Evolutionary conservation across 2,888 invertebrate genomes (phyloP).

Genomic region (Cordilura impudica): DNA sequence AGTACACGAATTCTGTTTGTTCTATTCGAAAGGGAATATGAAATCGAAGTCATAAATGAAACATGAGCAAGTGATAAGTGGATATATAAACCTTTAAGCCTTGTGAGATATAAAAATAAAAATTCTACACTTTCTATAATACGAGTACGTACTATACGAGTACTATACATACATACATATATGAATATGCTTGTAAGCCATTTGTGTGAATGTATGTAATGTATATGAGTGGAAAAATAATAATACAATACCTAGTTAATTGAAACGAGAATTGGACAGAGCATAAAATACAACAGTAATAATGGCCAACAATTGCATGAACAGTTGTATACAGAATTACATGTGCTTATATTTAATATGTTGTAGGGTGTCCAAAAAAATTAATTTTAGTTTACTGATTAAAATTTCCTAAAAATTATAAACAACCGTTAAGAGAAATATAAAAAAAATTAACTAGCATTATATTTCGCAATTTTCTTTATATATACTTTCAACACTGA

Average conservation of each 20-base stretch:
- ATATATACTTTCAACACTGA: no score
- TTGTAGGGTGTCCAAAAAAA: neutral
- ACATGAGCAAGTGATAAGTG: slow-evolving; percentile 46
- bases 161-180: neutral
- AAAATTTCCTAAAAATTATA: no score
- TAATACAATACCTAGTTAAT: slow-evolving; percentile 18
- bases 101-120: slow-evolving; percentile 20
- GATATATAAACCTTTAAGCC: slow-evolving; percentile 21
- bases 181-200: no score
- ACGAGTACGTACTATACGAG: no score
- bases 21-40: slow-evolving; percentile 35
- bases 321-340: neutral
- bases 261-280: slow-evolving; percentile 18
- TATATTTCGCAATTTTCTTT: no score
- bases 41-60: slow-evolving; percentile 41
- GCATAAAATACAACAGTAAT: neutral
- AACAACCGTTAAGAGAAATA: no score
- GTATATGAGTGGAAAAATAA: no score
- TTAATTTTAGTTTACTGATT: no score
- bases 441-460: no score
- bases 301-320: neutral
- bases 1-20: neutral
- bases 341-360: neutral
- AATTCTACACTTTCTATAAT: neutral
- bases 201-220: no score